Evolutionary conservation across 1,140 invertebrate species (phyloP).

Genomic region (Tetraneura akinire): DNA sequence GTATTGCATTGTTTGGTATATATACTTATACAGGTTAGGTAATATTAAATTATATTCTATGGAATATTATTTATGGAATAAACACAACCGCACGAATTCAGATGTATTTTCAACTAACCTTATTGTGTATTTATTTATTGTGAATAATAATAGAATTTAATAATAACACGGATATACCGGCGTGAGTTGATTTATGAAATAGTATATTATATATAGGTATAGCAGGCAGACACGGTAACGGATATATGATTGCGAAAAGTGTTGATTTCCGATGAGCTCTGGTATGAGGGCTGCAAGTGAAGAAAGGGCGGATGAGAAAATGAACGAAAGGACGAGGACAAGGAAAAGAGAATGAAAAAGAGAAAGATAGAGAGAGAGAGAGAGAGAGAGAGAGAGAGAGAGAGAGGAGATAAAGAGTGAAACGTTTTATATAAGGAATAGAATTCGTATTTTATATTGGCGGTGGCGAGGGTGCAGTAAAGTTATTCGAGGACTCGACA

Average conservation of each 20-base stretch:
- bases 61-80: not conserved
- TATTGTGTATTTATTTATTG: not conserved
- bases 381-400: not conserved
- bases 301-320: not conserved
- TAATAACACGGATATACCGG: not conserved
- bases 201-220: not conserved
- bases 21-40: too few relatives aligned
- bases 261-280: not conserved
- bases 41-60: too few relatives aligned
- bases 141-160: not conserved
- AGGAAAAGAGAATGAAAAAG: not conserved
- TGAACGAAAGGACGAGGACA: not conserved
- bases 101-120: not conserved
- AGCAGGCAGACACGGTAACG: not conserved
- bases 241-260: not conserved
- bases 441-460: conserved; percentile 50
- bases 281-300: too few relatives aligned
- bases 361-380: not conserved
- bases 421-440: conserved; percentile 44
- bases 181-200: not conserved
- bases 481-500: conserved; percentile 46
- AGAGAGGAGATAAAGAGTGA: not conserved
- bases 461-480: conserved; percentile 34
- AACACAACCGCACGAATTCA: not conserved
- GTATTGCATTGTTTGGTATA: too few relatives aligned